A percentile compares a stretch with the other conserved stretches of the same genome.
These are phyloP conservation scores for Thomomys bottae DNA, from an alignment of 2,113 vertebrate species.

Conservation along the genomic window DNA sequence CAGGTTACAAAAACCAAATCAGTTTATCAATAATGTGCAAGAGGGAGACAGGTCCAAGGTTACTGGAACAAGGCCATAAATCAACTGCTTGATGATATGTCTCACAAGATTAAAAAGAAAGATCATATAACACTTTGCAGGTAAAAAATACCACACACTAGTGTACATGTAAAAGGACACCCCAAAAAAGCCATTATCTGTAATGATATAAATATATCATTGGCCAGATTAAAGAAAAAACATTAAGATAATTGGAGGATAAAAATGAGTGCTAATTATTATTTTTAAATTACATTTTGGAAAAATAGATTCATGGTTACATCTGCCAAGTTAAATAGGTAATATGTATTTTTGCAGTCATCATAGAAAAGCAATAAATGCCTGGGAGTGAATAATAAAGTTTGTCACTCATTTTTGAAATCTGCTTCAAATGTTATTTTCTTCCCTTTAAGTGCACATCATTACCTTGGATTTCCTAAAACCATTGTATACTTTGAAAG, in stretches of 20 bases:
- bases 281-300: constrained; percentile 40
- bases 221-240: background rate
- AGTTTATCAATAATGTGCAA: constrained; percentile 81
- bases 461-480: constrained; percentile 42
- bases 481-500: constrained; percentile 26
- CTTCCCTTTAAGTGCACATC: constrained; percentile 22
- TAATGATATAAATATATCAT: background rate
- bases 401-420: constrained; percentile 47
- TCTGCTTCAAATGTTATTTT: constrained; percentile 8
- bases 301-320: constrained; percentile 25
- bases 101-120: constrained; percentile 72
- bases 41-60: constrained; percentile 78
- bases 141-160: constrained; percentile 18
- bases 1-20: constrained; percentile 71
- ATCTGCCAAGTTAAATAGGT: constrained; percentile 23
- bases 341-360: background rate
- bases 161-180: constrained; percentile 58
- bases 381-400: background rate
- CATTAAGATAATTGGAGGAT: constrained; percentile 1
- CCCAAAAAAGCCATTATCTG: background rate
- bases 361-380: constrained; percentile 47
- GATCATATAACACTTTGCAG: constrained; percentile 50
- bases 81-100: constrained; percentile 60
- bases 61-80: constrained; percentile 79
- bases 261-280: constrained; percentile 48